Evolutionary conservation across 2,888 invertebrate species (phyloP).

Genomic region (Lathronympha strigana): DNA sequence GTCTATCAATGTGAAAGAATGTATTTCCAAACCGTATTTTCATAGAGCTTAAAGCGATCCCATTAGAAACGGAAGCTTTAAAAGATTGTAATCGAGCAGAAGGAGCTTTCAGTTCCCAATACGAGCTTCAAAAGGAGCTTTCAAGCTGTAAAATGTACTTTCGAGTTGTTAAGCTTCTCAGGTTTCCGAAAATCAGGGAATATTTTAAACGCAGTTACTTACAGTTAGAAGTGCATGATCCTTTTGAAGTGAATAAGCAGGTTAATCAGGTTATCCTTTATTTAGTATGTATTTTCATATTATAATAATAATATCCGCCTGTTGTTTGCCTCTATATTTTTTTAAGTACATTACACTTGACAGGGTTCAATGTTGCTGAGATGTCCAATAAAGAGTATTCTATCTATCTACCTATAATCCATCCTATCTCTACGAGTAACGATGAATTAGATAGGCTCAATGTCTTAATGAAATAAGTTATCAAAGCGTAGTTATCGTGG

Average conservation of each 20-base stretch:
- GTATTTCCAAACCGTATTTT: not conserved
- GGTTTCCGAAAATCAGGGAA: not conserved
- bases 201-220: not conserved
- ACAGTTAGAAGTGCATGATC: not conserved
- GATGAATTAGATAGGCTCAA: too few relatives aligned
- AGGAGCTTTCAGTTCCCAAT: conserved; percentile 10
- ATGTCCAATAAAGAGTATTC: too few relatives aligned
- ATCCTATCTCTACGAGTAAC: too few relatives aligned
- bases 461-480: too few relatives aligned
- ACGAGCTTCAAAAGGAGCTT: conserved; percentile 8
- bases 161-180: not conserved
- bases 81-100: conserved; percentile 17
- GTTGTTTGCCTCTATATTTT: too few relatives aligned
- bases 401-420: too few relatives aligned
- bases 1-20: not conserved
- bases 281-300: too few relatives aligned
- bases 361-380: too few relatives aligned
- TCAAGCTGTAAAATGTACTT: not conserved
- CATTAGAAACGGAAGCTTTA: conserved; percentile 6
- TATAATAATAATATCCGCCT: too few relatives aligned
- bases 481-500: too few relatives aligned
- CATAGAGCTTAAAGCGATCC: conserved; percentile 11
- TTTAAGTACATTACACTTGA: too few relatives aligned
- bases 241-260: not conserved
- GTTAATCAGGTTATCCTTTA: too few relatives aligned